These are phyloP conservation scores for Australoheros facetus DNA, from an alignment of 2,797 vertebrate species.

Conservation along the genomic window DNA sequence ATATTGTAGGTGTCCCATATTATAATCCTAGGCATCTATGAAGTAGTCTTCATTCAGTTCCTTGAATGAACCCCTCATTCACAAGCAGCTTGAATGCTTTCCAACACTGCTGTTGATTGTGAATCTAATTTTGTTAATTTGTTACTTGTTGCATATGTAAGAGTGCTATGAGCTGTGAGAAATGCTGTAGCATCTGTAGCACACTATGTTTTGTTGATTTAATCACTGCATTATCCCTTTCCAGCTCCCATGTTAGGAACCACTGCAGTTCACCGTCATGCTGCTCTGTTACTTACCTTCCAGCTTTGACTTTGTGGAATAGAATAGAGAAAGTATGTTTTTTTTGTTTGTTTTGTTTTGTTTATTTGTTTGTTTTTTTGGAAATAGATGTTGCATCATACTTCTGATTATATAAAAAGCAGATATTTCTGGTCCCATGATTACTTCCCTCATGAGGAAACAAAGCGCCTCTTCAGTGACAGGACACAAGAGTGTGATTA, in stretches of 20 bases:
- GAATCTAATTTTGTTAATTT: background rate
- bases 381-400: background rate
- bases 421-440: background rate
- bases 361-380: too few relatives aligned
- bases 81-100: background rate
- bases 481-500: conserved; percentile 41
- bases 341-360: accelerated
- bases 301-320: background rate
- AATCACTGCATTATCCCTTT: accelerated
- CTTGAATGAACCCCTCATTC: background rate
- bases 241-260: background rate
- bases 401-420: background rate
- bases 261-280: background rate
- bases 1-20: conserved; percentile 11
- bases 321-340: background rate
- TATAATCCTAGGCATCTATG: conserved; percentile 31
- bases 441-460: conserved; percentile 14
- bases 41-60: conserved; percentile 14
- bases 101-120: background rate
- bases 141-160: background rate
- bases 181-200: background rate
- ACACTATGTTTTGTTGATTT: background rate
- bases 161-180: background rate
- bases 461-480: conserved; percentile 4
- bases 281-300: background rate